These are phyloP conservation scores for Crossocerus cetratus DNA, from an alignment of 2,888 invertebrate genomes.

Conservation along the genomic window DNA sequence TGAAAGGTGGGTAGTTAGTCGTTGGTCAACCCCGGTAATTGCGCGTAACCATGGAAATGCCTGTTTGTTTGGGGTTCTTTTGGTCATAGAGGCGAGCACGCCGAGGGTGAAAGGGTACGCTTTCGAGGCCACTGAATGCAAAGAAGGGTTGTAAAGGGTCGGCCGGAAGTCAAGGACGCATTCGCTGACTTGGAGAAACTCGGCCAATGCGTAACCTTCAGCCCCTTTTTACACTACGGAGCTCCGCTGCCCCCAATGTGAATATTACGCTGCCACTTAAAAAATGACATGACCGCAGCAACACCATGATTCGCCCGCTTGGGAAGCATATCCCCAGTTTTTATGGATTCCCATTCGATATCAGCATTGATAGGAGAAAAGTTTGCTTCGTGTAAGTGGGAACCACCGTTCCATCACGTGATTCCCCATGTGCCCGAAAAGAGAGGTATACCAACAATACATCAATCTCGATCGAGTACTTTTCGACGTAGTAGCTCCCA, in stretches of 20 bases:
- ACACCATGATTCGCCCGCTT: too few species aligned
- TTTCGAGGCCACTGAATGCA: constrained; percentile 66
- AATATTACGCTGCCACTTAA: background rate
- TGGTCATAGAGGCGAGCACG: constrained; percentile 51
- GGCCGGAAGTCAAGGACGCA: constrained; percentile 71
- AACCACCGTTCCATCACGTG: constrained; percentile 20
- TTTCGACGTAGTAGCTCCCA: constrained; percentile 21
- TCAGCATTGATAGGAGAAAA: too few species aligned
- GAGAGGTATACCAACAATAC: constrained; percentile 30
- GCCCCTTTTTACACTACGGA: constrained; percentile 2
- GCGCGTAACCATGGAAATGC: constrained; percentile 73
- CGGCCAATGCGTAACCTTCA: constrained; percentile 44
- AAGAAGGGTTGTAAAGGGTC: constrained; percentile 69
- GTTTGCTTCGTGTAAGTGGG: background rate
- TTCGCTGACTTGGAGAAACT: constrained; percentile 60
- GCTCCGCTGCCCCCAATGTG: background rate
- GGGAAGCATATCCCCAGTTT: too few species aligned
- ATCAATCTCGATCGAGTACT: constrained; percentile 57
- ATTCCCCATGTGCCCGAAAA: constrained; percentile 26
- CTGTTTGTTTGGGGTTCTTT: constrained; percentile 70
- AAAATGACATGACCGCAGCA: too few species aligned
- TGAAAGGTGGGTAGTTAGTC: constrained; percentile 65
- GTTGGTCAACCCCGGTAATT: constrained; percentile 69
- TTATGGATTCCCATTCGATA: too few species aligned
- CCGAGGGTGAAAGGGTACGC: constrained; percentile 59